These are phyloP conservation scores for Caenorhabditis panamensis DNA, from an alignment of 2,888 invertebrate genomes.

Conservation along the genomic window DNA sequence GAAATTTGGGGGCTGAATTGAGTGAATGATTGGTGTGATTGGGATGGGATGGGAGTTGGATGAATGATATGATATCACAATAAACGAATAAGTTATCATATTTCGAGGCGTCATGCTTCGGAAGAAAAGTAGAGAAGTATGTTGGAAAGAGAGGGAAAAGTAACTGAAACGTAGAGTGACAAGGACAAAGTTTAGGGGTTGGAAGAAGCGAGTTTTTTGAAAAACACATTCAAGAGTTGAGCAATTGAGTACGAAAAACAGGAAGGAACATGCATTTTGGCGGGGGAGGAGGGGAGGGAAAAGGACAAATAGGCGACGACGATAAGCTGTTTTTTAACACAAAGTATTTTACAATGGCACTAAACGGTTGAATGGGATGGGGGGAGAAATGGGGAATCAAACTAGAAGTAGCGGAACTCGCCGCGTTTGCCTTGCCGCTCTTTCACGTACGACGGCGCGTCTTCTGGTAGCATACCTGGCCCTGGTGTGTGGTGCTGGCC, in stretches of 20 bases:
- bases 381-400: slow-evolving; percentile 15
- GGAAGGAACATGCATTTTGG: slow-evolving; percentile 55
- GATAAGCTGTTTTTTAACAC: not conserved
- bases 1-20: too few relatives aligned
- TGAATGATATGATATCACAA: not conserved
- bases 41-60: too few relatives aligned
- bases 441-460: slow-evolving; percentile 80
- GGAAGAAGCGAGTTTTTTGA: not conserved
- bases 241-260: slow-evolving; percentile 50
- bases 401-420: slow-evolving; percentile 81
- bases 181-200: slow-evolving; percentile 14
- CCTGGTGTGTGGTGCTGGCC: slow-evolving; percentile 50
- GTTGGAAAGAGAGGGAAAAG: slow-evolving; percentile 9
- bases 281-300: slow-evolving; percentile 3
- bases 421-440: slow-evolving; percentile 80
- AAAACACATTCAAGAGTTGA: slow-evolving; percentile 49
- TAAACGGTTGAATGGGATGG: slow-evolving; percentile 14
- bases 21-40: too few relatives aligned
- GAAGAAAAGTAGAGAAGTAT: slow-evolving; percentile 13
- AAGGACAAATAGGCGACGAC: not conserved
- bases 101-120: slow-evolving; percentile 7
- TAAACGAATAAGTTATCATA: slow-evolving; percentile 36
- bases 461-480: slow-evolving; percentile 78
- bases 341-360: slow-evolving; percentile 37
- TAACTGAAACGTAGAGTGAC: slow-evolving; percentile 50